Evolutionary conservation across 2,888 invertebrate species (phyloP).

Genomic region (Bursaphelenchus okinawaensis): DNA sequence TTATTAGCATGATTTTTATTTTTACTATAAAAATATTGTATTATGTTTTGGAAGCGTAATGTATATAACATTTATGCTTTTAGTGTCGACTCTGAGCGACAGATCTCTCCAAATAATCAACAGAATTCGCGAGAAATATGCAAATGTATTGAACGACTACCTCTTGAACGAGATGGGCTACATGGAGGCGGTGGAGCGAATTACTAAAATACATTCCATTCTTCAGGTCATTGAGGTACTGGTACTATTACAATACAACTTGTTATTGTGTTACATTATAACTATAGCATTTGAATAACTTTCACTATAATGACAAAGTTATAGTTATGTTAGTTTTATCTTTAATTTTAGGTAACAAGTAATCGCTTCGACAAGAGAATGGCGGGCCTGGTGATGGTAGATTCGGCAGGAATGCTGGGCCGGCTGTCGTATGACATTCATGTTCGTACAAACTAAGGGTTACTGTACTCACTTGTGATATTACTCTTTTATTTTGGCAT

Average conservation of each 20-base stretch:
- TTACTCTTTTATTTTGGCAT: too few relatives aligned
- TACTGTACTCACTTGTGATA: too few relatives aligned
- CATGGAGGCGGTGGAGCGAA: conserved; percentile 5
- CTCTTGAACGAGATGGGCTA: conserved; percentile 3
- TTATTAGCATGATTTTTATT: too few relatives aligned
- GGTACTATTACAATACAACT: too few relatives aligned
- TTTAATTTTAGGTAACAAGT: conserved; percentile 2
- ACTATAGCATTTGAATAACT: too few relatives aligned
- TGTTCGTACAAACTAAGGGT: conserved; percentile 6
- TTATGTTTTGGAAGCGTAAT: too few relatives aligned
- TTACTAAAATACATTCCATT: conserved; percentile 1
- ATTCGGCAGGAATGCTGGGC: conserved; percentile 2
- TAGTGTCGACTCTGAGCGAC: conserved; percentile 10
- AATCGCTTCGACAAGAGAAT: conserved; percentile 12
- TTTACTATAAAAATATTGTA: too few relatives aligned
- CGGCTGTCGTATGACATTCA: conserved; percentile 5
- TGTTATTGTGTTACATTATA: too few relatives aligned
- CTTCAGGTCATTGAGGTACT: conserved; percentile 10
- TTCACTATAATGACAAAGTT: too few relatives aligned
- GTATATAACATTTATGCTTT: not conserved
- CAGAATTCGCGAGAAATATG: conserved; percentile 9
- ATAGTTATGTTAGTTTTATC: too few relatives aligned
- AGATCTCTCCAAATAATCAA: conserved; percentile 9
- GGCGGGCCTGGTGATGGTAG: conserved; percentile 2
- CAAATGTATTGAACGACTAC: conserved; percentile 6